Evolutionary conservation across 2,797 vertebrate species (phyloP), one percentile per base, ranked within the genome.

Genomic region (Sus cebifrons): DNA sequence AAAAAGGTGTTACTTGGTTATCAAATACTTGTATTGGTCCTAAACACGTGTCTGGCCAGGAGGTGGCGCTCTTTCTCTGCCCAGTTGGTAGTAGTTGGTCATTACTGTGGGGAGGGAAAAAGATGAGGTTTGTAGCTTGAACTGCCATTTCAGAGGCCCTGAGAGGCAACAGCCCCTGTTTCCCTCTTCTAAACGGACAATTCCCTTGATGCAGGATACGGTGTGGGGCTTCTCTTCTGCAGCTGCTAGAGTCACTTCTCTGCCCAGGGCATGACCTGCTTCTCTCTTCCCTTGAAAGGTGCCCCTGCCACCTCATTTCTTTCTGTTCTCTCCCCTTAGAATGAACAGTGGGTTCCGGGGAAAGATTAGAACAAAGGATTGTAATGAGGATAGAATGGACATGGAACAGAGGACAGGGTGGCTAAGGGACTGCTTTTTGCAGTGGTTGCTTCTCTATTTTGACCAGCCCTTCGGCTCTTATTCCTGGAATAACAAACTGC

Each of bases 31-130:
- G 40, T 5, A 0, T 20, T 16, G 32, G 81, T 2, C 73, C 21
- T 87, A 58, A n/a, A 56, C 2, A 62, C 0, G 17, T 15, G 4
- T 86, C 64, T 90, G 12, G 52, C 97, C 97, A 96, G 95, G 58
- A 98, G 95, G 85, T 95, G 96, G 95, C 68, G 9, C 92, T 40
- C 93, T 95, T 96, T 94, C 73, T 75, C 92, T 77, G 77, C 86
- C 88, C 90, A 79, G 60, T 5, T 49, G 27, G 65, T 25, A 49
- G 78, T 6, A 4, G 17, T 16, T 29, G 44, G 85, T 44, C 95
- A 78, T 52, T 70, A 92, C 81, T 97, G 81, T 92, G 95, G 95
- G 90, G 95, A 84, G 52, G 64, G 81, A 86, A 95, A 96, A 89
- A 68, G 81, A 54, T 44, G 52, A 21, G 11, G 29, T 8, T 81